Percentiles rank a stretch among this genome's conserved stretches.
phyloP scores from a whole-genome alignment of 2,113 vertebrate species.

The Rhinoderma darwinii region DNA sequence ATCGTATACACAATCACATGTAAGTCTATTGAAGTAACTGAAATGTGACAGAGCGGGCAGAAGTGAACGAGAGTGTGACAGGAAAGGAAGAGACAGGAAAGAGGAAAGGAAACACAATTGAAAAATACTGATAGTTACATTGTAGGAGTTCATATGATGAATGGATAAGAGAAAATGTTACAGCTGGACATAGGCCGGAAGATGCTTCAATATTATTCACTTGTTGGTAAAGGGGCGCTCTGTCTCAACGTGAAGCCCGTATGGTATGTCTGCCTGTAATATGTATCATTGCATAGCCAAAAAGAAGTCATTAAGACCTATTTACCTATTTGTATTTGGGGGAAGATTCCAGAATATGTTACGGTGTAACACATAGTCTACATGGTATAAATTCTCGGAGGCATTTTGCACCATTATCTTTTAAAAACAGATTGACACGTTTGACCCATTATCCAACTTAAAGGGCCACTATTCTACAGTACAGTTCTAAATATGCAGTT shows the following conservation, averaged over 20 bases:
- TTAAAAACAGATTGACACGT: too few species aligned
- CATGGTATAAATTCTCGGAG: too few species aligned
- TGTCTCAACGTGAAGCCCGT: too few species aligned
- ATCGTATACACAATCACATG: slow-evolving; percentile 25
- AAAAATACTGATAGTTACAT: not conserved
- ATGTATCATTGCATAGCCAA: not conserved
- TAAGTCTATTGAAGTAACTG: slow-evolving; percentile 9
- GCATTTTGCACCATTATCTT: too few species aligned
- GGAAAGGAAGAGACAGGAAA: slow-evolving; percentile 29
- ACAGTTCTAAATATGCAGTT: not conserved
- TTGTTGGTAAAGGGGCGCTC: not conserved
- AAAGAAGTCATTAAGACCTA: not conserved
- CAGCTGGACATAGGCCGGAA: not conserved
- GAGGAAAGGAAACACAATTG: not conserved
- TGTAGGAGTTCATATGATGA: not conserved
- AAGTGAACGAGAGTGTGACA: slow-evolving; percentile 23
- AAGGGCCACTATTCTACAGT: too few species aligned
- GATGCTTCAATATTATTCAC: not conserved
- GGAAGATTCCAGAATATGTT: too few species aligned
- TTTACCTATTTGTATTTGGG: not conserved
- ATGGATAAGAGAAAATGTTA: not conserved
- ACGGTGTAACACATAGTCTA: too few species aligned
- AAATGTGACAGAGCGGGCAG: slow-evolving; percentile 20
- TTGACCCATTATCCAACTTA: not conserved
- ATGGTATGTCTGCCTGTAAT: too few species aligned